Evolutionary conservation across 2,113 vertebrate genomes (phyloP), one percentile per base, ranked within the genome.

Genomic region (Phyllostomus discolor): DNA sequence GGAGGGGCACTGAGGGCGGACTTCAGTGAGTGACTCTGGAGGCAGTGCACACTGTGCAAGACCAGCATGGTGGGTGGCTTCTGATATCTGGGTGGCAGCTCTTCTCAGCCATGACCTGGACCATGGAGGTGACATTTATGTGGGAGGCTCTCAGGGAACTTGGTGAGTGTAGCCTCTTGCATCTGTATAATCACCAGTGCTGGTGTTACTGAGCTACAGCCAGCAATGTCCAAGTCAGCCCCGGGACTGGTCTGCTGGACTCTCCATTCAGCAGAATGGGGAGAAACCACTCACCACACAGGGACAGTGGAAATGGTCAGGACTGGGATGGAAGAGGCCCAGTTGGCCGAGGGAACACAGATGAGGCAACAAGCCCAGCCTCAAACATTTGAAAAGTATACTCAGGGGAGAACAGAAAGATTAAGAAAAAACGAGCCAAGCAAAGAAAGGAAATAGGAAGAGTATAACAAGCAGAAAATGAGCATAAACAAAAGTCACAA

Each of bases 1-100:
- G 10, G 22, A 2, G 1, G 1, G 22, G 54, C 10, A 28, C 43
- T 54, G 19, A 57, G 4, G 7, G 73, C 5, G 33, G 8, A 19
- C 38, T 38, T n/a, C 17, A 9, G 24, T 20, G 24, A n/a, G 38
- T 1, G 15, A 17, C 20, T 46, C 11, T 9, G n/a, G 35, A 83
- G 14, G 85, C 69, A 64, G 73, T 16, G 62, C 97, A 92, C 92
- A 99, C 98, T 98, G 0, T 99, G 99, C 43, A 99, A 96, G 31
- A 98, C 99, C 43, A 99, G 98, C 41, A 99, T 97, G 41, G 28
- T 96, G 97, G 83, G 97, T 97, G 22, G 98, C 98, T 54, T 80
- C 94, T 0, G 98, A 98, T 50, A 3, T 57, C 10, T 90, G 88
- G 81, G 93, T 98, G 98, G 26, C 97, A 92, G 82, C 99, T 99